A percentile compares a stretch with the other conserved stretches of the same genome.
phyloP scores from a whole-genome alignment of 2,888 invertebrate genomes.

The Terebella lapidaria region DNA sequence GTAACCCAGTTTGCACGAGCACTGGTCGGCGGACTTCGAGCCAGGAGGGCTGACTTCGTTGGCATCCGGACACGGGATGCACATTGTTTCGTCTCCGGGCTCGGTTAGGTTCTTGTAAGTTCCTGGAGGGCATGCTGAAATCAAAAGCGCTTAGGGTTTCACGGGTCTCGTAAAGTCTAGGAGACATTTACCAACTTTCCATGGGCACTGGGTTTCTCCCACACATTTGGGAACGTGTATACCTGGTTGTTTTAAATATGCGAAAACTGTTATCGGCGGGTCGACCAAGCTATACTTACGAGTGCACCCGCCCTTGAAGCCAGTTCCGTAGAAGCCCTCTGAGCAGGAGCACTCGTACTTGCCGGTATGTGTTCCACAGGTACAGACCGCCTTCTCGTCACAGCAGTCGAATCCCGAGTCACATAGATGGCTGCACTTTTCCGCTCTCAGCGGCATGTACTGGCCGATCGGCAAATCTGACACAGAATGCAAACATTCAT shows the following conservation, averaged over 20 bases:
- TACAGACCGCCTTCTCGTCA: conserved; percentile 61
- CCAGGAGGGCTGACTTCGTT: conserved; percentile 61
- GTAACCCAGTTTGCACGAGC: conserved; percentile 64
- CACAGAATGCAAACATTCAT: conserved; percentile 6
- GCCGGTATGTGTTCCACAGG: conserved; percentile 66
- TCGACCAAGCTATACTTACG: conserved; percentile 58
- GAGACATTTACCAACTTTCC: too few relatives aligned
- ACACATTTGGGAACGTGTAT: too few relatives aligned
- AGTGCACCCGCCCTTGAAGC: conserved; percentile 57
- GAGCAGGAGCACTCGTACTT: conserved; percentile 67
- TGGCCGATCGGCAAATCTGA: conserved; percentile 64
- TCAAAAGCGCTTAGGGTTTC: too few relatives aligned
- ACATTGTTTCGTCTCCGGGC: conserved; percentile 58
- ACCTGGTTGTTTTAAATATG: too few relatives aligned
- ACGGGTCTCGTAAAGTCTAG: too few relatives aligned
- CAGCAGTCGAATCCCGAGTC: conserved; percentile 58
- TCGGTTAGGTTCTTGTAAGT: conserved; percentile 58
- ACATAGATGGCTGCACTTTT: conserved; percentile 60
- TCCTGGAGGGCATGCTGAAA: conserved; percentile 63
- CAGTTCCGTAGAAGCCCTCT: conserved; percentile 65
- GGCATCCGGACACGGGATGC: conserved; percentile 62
- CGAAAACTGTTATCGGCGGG: too few relatives aligned
- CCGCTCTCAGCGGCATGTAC: conserved; percentile 57
- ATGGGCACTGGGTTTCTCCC: too few relatives aligned
- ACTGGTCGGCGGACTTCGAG: conserved; percentile 59